Conservation (phyloP, 2,888 invertebrate species). For the Protophormia terraenovae region DNA sequence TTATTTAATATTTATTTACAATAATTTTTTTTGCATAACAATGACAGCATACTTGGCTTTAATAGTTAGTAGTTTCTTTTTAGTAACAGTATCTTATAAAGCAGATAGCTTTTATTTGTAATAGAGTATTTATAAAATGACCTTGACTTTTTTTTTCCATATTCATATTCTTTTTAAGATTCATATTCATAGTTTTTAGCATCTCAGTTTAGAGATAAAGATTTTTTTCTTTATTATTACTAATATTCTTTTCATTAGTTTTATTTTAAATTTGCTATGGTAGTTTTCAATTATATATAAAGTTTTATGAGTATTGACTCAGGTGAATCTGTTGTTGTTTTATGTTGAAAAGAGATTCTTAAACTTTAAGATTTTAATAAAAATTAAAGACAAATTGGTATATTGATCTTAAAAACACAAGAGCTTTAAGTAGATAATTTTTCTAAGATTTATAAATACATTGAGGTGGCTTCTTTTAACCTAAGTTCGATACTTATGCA, state of each 20-base stretch:
- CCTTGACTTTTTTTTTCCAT: conserved; percentile 63
- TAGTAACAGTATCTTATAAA: conserved; percentile 5
- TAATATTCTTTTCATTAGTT: not conserved
- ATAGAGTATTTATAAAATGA: conserved; percentile 50
- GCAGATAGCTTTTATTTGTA: conserved; percentile 5
- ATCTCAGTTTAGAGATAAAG: conserved; percentile 6
- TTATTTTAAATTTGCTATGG: conserved; percentile 51
- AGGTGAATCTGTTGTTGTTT: conserved; percentile 16
- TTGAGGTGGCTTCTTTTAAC: too few species aligned
- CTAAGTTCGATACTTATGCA: too few species aligned
- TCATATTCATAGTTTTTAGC: conserved; percentile 15
- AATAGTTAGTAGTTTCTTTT: not conserved
- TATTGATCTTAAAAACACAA: too few species aligned
- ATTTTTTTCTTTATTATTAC: not conserved
- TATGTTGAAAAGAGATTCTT: not conserved
- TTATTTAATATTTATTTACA: conserved; percentile 37
- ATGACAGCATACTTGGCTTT: conserved; percentile 45
- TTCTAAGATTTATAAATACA: too few species aligned
- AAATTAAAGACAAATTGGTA: too few species aligned
- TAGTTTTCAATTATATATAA: not conserved
- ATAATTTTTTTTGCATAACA: conserved; percentile 61
- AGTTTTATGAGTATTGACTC: not conserved
- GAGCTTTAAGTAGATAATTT: too few species aligned
- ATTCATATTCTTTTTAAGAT: conserved; percentile 28
- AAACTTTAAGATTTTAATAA: not conserved